phyloP scores from a whole-genome alignment of 2,888 invertebrate species.

The Conops quadrifasciatus region DNA sequence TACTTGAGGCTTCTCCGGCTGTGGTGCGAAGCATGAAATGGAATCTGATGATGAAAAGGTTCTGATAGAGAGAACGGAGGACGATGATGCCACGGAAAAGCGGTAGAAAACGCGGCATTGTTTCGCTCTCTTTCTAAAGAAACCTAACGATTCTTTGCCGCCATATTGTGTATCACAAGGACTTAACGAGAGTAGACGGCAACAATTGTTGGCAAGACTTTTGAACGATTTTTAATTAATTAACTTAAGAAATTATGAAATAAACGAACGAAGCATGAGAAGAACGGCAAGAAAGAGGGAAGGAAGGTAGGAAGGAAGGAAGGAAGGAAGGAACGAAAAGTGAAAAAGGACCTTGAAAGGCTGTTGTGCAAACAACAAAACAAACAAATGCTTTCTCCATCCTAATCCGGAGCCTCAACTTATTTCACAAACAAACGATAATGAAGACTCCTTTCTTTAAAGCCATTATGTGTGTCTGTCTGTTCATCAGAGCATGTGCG shows the following conservation, averaged over 20 bases:
- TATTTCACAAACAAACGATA: no score
- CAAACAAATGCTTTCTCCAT: background rate
- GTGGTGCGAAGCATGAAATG: background rate
- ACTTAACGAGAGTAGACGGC: no score
- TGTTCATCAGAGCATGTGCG: background rate
- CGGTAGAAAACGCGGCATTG: no score
- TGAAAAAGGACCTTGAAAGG: background rate
- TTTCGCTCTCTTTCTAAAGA: no score
- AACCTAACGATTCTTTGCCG: no score
- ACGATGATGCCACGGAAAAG: no score
- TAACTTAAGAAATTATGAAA: background rate
- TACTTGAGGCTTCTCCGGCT: background rate
- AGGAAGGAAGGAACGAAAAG: no score
- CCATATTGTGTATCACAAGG: no score
- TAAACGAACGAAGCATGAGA: background rate
- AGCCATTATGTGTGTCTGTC: background rate
- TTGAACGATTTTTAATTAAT: background rate
- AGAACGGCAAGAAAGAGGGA: background rate
- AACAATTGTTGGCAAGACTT: background rate
- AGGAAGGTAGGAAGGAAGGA: no score
- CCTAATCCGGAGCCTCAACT: no score
- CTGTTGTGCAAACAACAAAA: constrained; percentile 9
- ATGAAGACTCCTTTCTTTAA: no score
- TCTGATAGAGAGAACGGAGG: background rate
- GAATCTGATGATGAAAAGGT: background rate